These are phyloP conservation scores for Venturia canescens DNA, from an alignment of 1,140 invertebrate genomes.

Conservation along the genomic window DNA sequence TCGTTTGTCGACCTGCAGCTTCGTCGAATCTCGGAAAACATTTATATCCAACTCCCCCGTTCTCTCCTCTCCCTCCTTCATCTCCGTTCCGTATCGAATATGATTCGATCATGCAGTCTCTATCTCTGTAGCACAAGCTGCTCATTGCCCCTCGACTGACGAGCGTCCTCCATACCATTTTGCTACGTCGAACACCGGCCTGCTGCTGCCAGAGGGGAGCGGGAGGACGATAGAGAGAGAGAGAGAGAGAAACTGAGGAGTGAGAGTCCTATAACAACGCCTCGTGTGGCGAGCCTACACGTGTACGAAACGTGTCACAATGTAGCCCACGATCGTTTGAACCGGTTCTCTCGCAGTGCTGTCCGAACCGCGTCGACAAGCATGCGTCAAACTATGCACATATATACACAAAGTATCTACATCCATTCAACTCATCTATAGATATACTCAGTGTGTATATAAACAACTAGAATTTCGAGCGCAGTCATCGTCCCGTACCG, in stretches of 20 bases:
- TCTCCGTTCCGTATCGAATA: slow-evolving; percentile 28
- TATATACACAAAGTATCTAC: background rate
- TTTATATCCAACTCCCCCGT: background rate
- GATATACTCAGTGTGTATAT: background rate
- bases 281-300: slow-evolving; percentile 51
- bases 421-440: background rate
- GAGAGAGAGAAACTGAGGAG: background rate
- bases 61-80: too few species aligned
- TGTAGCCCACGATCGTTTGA: slow-evolving; percentile 31
- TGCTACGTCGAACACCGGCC: background rate
- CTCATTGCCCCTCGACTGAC: slow-evolving; percentile 17
- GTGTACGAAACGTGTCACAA: slow-evolving; percentile 49
- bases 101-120: slow-evolving; percentile 21
- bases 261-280: slow-evolving; percentile 40
- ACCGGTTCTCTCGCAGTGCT: slow-evolving; percentile 2
- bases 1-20: too few species aligned
- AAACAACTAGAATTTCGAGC: background rate
- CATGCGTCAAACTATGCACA: background rate
- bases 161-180: background rate
- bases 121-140: slow-evolving; percentile 22
- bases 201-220: too few species aligned
- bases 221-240: background rate
- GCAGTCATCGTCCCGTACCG: background rate
- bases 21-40: too few species aligned
- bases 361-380: slow-evolving; percentile 12